Conservation (phyloP, 2,113 vertebrate genomes). For the Solenodon paradoxus region DNA sequence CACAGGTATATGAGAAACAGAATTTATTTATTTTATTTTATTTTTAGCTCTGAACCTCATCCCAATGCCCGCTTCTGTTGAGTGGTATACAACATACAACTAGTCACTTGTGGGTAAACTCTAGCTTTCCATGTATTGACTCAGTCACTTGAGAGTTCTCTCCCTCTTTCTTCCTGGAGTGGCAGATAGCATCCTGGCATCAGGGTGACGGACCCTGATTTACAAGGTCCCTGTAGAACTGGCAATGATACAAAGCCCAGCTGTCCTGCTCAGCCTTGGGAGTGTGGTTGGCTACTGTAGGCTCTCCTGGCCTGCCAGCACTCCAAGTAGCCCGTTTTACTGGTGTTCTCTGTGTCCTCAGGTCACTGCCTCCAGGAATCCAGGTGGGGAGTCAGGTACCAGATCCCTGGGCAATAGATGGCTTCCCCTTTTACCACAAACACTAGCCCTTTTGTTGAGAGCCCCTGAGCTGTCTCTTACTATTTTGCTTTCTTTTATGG, state of each 20-base stretch:
- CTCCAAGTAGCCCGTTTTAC: neutral
- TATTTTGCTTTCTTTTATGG: neutral
- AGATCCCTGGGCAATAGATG: neutral
- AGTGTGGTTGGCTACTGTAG: neutral
- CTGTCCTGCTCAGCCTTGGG: neutral
- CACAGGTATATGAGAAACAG: too few species aligned
- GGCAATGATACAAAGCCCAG: neutral
- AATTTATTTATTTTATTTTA: neutral
- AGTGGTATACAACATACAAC: conserved; percentile 4
- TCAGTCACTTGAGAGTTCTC: neutral
- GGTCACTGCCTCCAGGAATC: neutral
- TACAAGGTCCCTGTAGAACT: neutral
- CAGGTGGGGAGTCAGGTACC: too few species aligned
- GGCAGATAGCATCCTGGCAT: neutral
- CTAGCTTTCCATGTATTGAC: neutral
- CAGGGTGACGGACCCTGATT: neutral
- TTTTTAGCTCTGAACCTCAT: neutral
- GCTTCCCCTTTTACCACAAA: neutral
- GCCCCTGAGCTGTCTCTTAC: neutral
- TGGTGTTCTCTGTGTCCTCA: neutral
- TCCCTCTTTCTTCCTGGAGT: neutral
- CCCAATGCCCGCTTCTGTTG: neutral
- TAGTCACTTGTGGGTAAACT: neutral
- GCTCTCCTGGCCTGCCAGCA: neutral
- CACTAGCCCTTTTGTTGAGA: neutral